A percentile compares a stretch with the other conserved stretches of the same genome.
These are phyloP conservation scores for Pseudomugil gertrudae DNA, from an alignment of 2,797 vertebrate species.

Conservation along the genomic window DNA sequence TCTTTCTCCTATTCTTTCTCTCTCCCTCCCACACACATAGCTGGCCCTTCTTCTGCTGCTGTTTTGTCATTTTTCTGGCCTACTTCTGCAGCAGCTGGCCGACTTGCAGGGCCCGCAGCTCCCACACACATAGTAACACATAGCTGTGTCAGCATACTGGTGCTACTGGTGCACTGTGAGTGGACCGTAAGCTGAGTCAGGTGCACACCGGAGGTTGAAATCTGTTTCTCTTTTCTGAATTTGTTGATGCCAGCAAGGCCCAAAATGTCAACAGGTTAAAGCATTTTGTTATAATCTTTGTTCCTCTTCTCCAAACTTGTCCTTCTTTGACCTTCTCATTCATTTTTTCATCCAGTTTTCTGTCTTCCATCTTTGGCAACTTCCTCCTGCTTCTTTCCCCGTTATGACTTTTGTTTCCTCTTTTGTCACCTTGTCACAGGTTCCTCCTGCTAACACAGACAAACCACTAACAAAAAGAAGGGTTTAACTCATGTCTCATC, in stretches of 20 bases:
- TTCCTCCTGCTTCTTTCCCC: neutral
- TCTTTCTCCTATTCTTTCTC: neutral
- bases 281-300: neutral
- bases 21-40: constrained; percentile 20
- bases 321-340: neutral
- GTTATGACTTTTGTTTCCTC: neutral
- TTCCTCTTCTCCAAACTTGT: neutral
- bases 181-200: constrained; percentile 25
- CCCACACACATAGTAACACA: constrained; percentile 4
- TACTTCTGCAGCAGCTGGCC: constrained; percentile 54
- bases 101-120: constrained; percentile 10
- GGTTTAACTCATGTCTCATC: neutral
- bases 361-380: no score
- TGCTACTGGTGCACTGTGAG: constrained; percentile 34
- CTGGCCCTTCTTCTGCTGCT: constrained; percentile 38
- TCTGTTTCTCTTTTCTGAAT: constrained; percentile 20
- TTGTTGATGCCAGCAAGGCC: constrained; percentile 15
- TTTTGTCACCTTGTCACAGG: neutral
- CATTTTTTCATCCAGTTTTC: neutral
- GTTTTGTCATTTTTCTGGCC: constrained; percentile 47
- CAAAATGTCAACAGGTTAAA: constrained; percentile 13
- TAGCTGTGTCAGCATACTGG: constrained; percentile 55
- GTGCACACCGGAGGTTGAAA: neutral
- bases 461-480: neutral
- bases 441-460: neutral